These are phyloP conservation scores for Allygus modestus DNA, from an alignment of 2,888 invertebrate genomes.

Conservation along the genomic window DNA sequence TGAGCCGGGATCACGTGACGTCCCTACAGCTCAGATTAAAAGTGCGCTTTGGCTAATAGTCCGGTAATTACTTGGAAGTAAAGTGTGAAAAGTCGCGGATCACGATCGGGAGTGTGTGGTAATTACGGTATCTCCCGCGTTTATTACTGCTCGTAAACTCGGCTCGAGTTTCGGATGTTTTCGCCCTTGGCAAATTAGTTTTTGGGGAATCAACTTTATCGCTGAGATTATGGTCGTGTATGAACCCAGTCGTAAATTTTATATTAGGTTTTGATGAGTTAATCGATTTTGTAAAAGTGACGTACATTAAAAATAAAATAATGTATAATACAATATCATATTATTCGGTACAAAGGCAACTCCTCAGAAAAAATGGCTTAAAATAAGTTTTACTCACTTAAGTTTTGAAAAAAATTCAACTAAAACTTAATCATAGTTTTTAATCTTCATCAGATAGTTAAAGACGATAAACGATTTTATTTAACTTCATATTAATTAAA, in stretches of 20 bases:
- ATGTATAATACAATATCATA: no score
- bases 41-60: background rate
- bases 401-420: no score
- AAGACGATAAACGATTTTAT: no score
- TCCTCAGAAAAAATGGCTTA: no score
- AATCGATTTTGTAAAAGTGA: background rate
- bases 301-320: no score
- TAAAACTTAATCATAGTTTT: no score
- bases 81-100: constrained; percentile 9
- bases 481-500: no score
- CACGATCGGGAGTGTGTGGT: background rate
- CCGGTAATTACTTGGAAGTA: background rate
- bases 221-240: background rate
- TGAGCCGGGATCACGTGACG: background rate
- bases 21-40: background rate
- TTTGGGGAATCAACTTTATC: constrained; percentile 18
- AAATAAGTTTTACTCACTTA: no score
- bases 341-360: no score
- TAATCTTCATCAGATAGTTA: no score
- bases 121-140: constrained; percentile 1
- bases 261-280: background rate
- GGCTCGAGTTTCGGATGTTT: constrained; percentile 14
- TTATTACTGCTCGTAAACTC: constrained; percentile 15
- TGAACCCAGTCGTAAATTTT: background rate
- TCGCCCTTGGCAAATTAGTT: constrained; percentile 26